Evolutionary conservation across 2,113 vertebrate genomes (phyloP), one percentile per base, ranked within the genome.

Genomic region (Collichthys lucidus): DNA sequence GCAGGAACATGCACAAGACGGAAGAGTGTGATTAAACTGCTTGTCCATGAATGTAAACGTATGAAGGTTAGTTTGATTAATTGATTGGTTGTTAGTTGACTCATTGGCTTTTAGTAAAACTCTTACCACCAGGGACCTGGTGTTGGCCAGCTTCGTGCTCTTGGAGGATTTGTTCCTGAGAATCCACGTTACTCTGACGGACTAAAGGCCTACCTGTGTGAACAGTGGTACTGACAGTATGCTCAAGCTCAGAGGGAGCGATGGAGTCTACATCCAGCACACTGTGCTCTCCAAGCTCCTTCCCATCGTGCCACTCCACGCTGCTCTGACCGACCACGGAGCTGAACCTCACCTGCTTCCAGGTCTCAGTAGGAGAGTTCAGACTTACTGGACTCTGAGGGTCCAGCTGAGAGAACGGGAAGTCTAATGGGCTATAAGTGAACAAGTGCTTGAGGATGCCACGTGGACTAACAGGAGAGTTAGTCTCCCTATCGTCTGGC

Each of bases 291-390:
- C 84, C 93, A n/a, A 91, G 66, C 88, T 96, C 94, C 64, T 59
- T 90, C n/a, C 79, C 60, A 0, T 65, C 85, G 4, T 72, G 82
- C 74, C 83, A 82, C 2, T 86, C 84, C 68, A 66, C 73, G n/a
- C 85, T 80, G 11, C 74, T 90, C 71, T 86, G 82, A 55, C 67
- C 53, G 3, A 89, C 63, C 2, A 61, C 84, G 31, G 94, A 80
- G 5, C 93, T 96, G 79, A 97, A 97, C 56, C 95, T 95, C 84
- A 96, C 96, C 68, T 97, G 96, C 77, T 97, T 98, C 46, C 90
- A 94, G 76, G 47, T 91, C 83, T 90, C 78, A 64, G 56, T 3
- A 14, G 75, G 61, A 72, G 67, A 69, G 40, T 78, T 56, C 4
- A 29, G 55, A 44, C 74, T 77, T 24, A 72, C 4, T 14, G 93